Evolutionary conservation across 2,113 vertebrate species (phyloP), one percentile per base, ranked within the genome.

Genomic region (Tachuris rubrigastra): DNA sequence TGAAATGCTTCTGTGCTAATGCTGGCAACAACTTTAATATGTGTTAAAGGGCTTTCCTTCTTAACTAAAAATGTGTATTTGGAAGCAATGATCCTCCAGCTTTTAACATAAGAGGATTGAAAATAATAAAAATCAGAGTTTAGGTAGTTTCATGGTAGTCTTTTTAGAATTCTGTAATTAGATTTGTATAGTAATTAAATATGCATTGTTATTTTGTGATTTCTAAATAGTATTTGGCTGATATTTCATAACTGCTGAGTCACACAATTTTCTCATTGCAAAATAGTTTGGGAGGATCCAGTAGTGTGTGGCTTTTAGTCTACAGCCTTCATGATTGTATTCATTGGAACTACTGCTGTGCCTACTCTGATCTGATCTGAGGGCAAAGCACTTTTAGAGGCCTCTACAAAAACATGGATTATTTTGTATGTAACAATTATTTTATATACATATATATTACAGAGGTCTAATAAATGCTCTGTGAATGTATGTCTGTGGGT

Each of bases 21-120:
- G 62, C 94, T 97, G 96, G 85, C 88, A 97, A 68, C 63, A 91
- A 65, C 88, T 96, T 95, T 93, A 77, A 67, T 95, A 59, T 91
- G 79, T 83, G 58, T 96, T 87, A 97, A 96, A 97, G 90, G 85
- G 62, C 95, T 97, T 97, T 87, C 93, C 93, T 76, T 87, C 94
- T 88, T 92, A 96, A 97, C 95, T 89, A 71, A 87, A 79, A 97
- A 46, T 1, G 35, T 76, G 68, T 92, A 88, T 97, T 94, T 96
- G 88, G 85, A 90, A 94, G 80, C 89, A 93, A 85, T 97, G 73
- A 97, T 89, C 89, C 80, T 91, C 84, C 42, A 85, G 35, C 60
- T 96, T 72, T 93, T 94, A 91, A 79, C 2, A 2, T 95, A 96
- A 94, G 82, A 71, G 28, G 93, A 92, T 96, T 97, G 95, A 83